Evolutionary conservation across 2,113 vertebrate genomes (phyloP).

Genomic region (Genyomyrus donnyi): DNA sequence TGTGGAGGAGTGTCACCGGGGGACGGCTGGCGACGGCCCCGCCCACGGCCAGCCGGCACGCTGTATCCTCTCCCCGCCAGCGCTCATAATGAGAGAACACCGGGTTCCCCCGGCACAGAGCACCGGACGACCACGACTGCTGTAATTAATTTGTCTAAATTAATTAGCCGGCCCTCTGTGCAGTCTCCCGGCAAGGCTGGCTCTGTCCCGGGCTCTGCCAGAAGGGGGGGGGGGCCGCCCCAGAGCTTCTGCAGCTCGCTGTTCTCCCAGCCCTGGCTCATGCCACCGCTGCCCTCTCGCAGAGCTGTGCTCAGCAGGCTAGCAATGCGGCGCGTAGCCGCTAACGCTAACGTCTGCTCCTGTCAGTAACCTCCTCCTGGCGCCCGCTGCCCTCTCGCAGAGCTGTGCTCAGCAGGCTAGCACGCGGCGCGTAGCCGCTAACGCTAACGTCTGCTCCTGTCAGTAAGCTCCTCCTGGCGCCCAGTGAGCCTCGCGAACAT

Average conservation of each 20-base stretch:
- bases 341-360: not conserved
- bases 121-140: conserved; percentile 30
- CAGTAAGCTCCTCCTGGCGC: not conserved
- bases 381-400: too few species aligned
- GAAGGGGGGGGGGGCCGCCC: not conserved
- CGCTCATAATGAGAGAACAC: conserved; percentile 58
- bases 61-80: conserved; percentile 42
- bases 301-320: not conserved
- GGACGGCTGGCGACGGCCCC: not conserved
- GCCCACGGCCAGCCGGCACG: conserved; percentile 27
- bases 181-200: conserved; percentile 32
- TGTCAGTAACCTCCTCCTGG: not conserved
- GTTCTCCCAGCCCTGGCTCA: not conserved
- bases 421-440: not conserved
- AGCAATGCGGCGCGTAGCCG: not conserved
- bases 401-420: too few species aligned
- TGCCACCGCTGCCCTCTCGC: not conserved
- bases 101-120: conserved; percentile 48
- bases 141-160: conserved; percentile 58
- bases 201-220: not conserved
- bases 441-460: not conserved
- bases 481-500: not conserved
- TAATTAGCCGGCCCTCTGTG: conserved; percentile 51
- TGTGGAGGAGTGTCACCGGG: not conserved
- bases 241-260: not conserved